Conservation (phyloP, 2,888 invertebrate species). For the Tetragonula carbonaria region DNA sequence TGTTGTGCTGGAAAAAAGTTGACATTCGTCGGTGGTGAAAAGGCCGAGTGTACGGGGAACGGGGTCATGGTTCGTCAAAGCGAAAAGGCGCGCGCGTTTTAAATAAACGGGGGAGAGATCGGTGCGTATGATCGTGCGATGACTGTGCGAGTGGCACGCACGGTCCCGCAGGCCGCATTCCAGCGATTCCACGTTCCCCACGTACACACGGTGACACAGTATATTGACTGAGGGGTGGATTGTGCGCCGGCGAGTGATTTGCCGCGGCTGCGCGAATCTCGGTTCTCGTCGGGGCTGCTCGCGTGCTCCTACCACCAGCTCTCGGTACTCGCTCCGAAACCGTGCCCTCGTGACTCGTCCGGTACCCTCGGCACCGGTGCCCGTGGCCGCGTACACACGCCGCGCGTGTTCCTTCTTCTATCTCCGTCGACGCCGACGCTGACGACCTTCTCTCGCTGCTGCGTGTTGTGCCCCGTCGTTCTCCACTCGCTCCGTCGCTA, state of each 20-base stretch:
- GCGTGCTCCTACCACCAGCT: slow-evolving; percentile 75
- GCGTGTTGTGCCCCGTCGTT: slow-evolving; percentile 35
- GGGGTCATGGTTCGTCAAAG: too few relatives aligned
- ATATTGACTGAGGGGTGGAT: slow-evolving; percentile 82
- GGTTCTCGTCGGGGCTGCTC: slow-evolving; percentile 42
- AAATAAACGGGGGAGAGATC: not conserved
- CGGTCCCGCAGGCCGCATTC: slow-evolving; percentile 56
- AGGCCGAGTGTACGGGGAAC: too few relatives aligned
- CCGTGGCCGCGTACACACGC: slow-evolving; percentile 34
- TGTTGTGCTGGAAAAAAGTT: too few relatives aligned
- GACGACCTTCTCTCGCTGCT: slow-evolving; percentile 45
- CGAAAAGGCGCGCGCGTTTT: too few relatives aligned
- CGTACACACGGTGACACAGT: slow-evolving; percentile 76
- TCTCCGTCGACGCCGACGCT: slow-evolving; percentile 46
- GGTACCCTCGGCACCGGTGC: slow-evolving; percentile 29
- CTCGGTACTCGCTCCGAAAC: slow-evolving; percentile 27
- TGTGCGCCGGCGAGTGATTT: slow-evolving; percentile 84
- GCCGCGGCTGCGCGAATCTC: slow-evolving; percentile 85
- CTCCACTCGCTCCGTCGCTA: slow-evolving; percentile 29
- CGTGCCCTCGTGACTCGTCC: slow-evolving; percentile 55
- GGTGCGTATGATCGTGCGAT: not conserved
- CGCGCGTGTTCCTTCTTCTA: slow-evolving; percentile 64
- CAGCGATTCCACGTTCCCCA: slow-evolving; percentile 55
- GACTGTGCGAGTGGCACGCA: slow-evolving; percentile 19
- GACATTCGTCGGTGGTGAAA: too few relatives aligned